phyloP scores from a whole-genome alignment of 1,140 invertebrate species.

The Chrysoperla carnea region DNA sequence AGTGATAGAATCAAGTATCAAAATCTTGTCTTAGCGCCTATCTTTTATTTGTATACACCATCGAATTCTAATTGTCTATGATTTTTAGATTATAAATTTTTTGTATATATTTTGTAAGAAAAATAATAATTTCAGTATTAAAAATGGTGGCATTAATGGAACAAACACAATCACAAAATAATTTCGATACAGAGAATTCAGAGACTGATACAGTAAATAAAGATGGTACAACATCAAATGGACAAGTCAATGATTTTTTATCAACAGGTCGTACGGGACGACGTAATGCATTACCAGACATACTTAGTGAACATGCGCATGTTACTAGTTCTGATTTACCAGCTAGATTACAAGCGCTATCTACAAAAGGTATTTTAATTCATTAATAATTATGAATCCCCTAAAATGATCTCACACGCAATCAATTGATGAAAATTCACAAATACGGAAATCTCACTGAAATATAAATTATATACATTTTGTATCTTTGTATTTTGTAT shows the following conservation, averaged over 20 bases:
- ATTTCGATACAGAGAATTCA: constrained; percentile 2
- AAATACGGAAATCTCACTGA: too few species aligned
- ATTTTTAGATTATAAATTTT: too few species aligned
- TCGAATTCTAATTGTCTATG: too few species aligned
- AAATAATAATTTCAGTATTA: constrained; percentile 9
- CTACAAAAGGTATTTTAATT: constrained; percentile 29
- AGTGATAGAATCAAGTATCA: too few species aligned
- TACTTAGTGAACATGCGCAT: constrained; percentile 34
- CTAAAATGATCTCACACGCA: too few species aligned
- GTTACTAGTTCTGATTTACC: constrained; percentile 42
- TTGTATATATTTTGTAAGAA: too few species aligned
- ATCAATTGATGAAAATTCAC: too few species aligned
- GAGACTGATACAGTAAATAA: constrained; percentile 5
- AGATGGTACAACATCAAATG: not conserved
- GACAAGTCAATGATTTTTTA: constrained; percentile 35
- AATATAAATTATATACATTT: too few species aligned
- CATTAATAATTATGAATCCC: too few species aligned
- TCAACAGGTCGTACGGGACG: constrained; percentile 50
- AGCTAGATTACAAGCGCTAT: constrained; percentile 38
- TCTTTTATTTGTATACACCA: too few species aligned
- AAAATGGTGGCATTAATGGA: constrained; percentile 21
- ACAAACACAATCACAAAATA: constrained; percentile 5
- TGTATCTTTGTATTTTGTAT: too few species aligned
- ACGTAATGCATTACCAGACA: constrained; percentile 52
- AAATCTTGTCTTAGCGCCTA: too few species aligned